Evolutionary conservation across 2,888 invertebrate genomes (phyloP), one percentile per base, ranked within the genome.

Genomic region (Ypsolopha sequella): DNA sequence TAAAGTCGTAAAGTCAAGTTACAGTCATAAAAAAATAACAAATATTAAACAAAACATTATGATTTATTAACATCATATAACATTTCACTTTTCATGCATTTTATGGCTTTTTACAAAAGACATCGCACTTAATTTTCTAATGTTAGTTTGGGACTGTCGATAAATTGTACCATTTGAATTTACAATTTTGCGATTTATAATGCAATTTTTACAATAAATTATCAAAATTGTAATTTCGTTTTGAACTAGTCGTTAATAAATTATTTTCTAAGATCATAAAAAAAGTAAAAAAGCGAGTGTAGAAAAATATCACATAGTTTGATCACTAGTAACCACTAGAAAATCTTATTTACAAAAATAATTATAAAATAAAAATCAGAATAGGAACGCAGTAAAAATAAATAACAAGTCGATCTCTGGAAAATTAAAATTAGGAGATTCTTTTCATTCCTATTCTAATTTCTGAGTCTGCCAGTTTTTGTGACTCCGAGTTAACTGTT

Each of bases 71-170:
- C 49, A 34, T 13, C 8, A 10, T 46, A n/a, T 34, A 34, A 62
- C 65, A 68, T 73, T 68, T 75, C 67, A 69, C 63, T 60, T 54
- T 58, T 55, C 58, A 64, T 56, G 57, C 53, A 55, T 63, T 62
- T 57, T 57, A 66, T 65, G 66, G 64, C 61, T 58, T 60, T 57
- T 58, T 68, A 62, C 64, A 62, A 68, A 66, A 62, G 82, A 85
- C 85, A 84, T 84, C 85, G 74, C 85, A 85, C 85, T 84, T 82
- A 76, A 75, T 70, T 66, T 64, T 11, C 8, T 43, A 9, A 43
- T 24, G 24, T 43, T 43, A 13, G 43, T 43, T 43, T 43, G 43
- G 24, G 24, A 13, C 24, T 14, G 2, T 43, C 43, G 43, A 43
- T 43, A 46, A 46, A 46, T 35, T 46, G n/a, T 33, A 10, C 24